Evolutionary conservation across 2,888 invertebrate genomes (phyloP).

Genomic region (Chymomyza amoena): DNA sequence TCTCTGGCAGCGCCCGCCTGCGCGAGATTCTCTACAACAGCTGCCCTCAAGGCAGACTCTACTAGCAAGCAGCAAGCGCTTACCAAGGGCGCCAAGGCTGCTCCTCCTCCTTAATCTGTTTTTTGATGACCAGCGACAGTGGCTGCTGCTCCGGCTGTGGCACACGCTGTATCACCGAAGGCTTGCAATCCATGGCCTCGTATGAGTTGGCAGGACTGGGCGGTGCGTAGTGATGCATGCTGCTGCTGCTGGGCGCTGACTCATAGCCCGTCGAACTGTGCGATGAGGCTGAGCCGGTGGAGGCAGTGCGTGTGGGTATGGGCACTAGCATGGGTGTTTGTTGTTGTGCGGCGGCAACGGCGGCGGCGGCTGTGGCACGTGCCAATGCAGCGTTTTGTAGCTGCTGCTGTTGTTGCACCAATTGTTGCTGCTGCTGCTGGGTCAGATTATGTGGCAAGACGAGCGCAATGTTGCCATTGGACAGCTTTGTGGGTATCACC

Average conservation of each 20-base stretch:
- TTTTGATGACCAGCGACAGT: conserved; percentile 86
- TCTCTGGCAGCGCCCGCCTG: conserved; percentile 21
- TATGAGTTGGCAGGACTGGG: conserved; percentile 80
- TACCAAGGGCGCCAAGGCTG: conserved; percentile 92
- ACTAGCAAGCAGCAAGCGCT: conserved; percentile 31
- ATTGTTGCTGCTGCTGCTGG: conserved; percentile 80
- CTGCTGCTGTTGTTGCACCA: conserved; percentile 81
- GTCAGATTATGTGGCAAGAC: conserved; percentile 86
- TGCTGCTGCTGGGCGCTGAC: conserved; percentile 77
- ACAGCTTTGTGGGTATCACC: conserved; percentile 88
- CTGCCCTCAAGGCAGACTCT: conserved; percentile 9
- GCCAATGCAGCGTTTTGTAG: conserved; percentile 82
- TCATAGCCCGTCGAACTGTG: conserved; percentile 80
- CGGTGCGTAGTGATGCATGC: conserved; percentile 80
- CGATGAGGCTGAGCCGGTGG: conserved; percentile 84
- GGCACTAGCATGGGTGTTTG: conserved; percentile 85
- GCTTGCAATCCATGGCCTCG: conserved; percentile 79
- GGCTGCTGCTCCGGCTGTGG: conserved; percentile 79
- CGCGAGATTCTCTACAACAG: conserved; percentile 21
- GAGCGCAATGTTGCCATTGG: conserved; percentile 90
- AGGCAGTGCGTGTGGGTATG: conserved; percentile 86
- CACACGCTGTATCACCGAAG: conserved; percentile 80
- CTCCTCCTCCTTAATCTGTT: conserved; percentile 82
- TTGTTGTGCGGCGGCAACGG: conserved; percentile 50
- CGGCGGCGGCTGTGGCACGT: conserved; percentile 76